Base-by-base conservation (phyloP, 92 coral and sea anemone genomes). In the Muricea muricata region DNA sequence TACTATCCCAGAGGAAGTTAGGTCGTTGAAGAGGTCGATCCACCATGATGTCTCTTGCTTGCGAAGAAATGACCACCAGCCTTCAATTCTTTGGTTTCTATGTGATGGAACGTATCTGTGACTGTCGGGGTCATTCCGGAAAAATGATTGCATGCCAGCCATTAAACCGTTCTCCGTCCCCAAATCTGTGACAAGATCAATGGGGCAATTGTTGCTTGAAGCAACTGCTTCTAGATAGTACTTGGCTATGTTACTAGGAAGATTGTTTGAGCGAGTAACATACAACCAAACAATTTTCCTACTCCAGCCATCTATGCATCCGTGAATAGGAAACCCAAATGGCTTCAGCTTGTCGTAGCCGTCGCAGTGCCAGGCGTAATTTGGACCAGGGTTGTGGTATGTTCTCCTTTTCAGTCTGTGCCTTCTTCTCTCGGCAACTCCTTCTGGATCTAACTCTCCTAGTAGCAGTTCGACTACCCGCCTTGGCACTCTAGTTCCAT, bases 401-500 rank as follows among this genome's bases (percentile, higher is more conserved):
- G 17, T 32, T 46, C 75, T 65, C 30, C 73, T 65, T 73, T 65
- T 80, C 10, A 78, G 45, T 33, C 85, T 75, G 65, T 80, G 65
- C 18, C 7, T 71, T 65, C 55, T 80, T 65, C 76, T 80, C 85
- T 35, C 7, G 29, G 31, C 54, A 37, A 60, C 55, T 65, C 85
- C 65, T 80, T 80, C 85, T 32, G 75, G 85, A 41, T 65, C 85
- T 26, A 80, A 37, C 45, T 80, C 85, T 21, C 56, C 39, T 32
- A 65, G 76, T 10, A 65, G 0, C 55, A 41, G 40, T 31, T 80
- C 74, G 23, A 80, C 85, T 41, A 80, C 75, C 48, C 65, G 18
- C 57, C 85, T 71, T 60, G 85, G 85, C 33, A 80, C 85, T 80
- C 85, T 71, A 58, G 65, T 63, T 45, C 85, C 75, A 23, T 80